Percentiles rank a stretch among this genome's conserved stretches.
Evolutionary conservation across 2,797 vertebrate species (phyloP).

Genomic region (Vipera ursinii): DNA sequence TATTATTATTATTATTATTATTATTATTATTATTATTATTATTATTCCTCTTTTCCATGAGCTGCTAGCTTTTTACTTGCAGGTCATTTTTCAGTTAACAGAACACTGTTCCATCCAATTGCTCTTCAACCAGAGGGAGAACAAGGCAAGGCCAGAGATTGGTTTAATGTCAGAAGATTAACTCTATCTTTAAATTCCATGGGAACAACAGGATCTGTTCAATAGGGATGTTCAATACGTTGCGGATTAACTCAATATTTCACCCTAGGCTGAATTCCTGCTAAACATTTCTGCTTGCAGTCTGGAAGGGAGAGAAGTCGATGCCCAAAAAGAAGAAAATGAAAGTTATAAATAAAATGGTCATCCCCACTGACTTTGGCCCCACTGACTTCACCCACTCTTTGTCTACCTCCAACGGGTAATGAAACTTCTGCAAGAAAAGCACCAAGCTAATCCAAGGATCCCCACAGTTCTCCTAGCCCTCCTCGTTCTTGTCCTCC

Average conservation of each 20-base stretch:
- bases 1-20: no score
- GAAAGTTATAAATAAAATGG: not conserved
- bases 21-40: no score
- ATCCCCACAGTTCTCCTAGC: not conserved
- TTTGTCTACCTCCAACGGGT: not conserved
- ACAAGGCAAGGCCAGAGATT: not conserved
- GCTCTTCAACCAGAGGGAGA: not conserved
- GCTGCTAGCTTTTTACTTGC: not conserved
- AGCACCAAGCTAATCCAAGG: not conserved
- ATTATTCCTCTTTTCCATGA: no score
- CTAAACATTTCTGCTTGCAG: not conserved
- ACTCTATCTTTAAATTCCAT: not conserved
- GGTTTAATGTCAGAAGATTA: not conserved
- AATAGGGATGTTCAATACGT: not conserved
- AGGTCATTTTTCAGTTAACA: not conserved
- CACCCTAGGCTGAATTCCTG: not conserved
- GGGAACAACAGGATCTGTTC: not conserved
- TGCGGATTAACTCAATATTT: not conserved
- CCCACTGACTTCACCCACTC: not conserved
- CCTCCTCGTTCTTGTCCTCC: no score
- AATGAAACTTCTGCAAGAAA: not conserved
- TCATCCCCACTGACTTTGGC: not conserved
- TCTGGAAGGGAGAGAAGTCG: not conserved
- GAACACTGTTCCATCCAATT: not conserved
- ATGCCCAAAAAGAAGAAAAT: not conserved